Conservation (phyloP, 2,888 invertebrate genomes). For the Phorcus lineatus region DNA sequence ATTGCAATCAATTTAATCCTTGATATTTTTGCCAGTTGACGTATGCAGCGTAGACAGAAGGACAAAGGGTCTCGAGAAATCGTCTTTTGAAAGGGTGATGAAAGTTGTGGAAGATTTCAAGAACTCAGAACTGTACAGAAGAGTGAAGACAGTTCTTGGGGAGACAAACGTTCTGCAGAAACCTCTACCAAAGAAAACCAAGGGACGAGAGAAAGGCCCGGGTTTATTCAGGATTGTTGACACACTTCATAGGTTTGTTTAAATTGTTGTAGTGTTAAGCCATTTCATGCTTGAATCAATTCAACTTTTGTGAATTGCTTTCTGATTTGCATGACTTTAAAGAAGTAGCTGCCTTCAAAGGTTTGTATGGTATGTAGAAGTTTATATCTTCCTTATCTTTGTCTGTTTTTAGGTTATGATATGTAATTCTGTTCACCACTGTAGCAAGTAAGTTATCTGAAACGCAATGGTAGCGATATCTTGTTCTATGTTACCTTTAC, state of each 20-base stretch:
- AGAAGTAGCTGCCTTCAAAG: too few species aligned
- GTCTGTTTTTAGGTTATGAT: too few species aligned
- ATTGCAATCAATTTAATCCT: too few species aligned
- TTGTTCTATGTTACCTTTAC: too few species aligned
- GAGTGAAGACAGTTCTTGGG: neutral
- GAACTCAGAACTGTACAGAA: slow-evolving; percentile 40
- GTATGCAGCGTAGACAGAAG: slow-evolving; percentile 61
- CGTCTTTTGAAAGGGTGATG: slow-evolving; percentile 48
- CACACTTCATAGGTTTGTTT: neutral
- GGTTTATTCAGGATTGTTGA: neutral
- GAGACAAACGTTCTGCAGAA: neutral
- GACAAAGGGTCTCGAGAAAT: slow-evolving; percentile 48
- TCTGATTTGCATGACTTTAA: too few species aligned
- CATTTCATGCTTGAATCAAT: too few species aligned
- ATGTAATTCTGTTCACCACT: too few species aligned
- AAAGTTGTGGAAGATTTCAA: slow-evolving; percentile 52
- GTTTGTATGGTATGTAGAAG: too few species aligned
- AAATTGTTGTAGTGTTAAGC: neutral
- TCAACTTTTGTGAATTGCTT: too few species aligned
- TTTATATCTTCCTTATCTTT: too few species aligned
- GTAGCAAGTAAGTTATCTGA: too few species aligned
- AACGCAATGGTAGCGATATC: too few species aligned
- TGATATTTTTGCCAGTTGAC: slow-evolving; percentile 49
- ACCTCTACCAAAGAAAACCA: neutral
- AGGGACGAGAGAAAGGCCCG: neutral